These are phyloP conservation scores for Acanthisitta chloris DNA, from an alignment of 2,113 vertebrate genomes.

Conservation along the genomic window DNA sequence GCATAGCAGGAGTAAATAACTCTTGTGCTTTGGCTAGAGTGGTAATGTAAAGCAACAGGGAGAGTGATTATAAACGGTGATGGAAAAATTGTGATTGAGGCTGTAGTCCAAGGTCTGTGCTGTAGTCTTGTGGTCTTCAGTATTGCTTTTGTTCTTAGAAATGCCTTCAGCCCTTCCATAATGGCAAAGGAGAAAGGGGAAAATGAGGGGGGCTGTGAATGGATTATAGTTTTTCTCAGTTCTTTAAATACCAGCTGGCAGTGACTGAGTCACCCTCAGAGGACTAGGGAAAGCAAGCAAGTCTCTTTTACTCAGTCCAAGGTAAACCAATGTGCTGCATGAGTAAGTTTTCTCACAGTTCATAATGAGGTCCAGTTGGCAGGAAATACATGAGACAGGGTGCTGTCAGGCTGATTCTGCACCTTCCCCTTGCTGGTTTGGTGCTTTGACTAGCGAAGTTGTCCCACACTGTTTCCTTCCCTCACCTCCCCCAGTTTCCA, in stretches of 20 bases:
- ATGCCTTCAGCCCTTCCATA: neutral
- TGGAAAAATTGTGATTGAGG: neutral
- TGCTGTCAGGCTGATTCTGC: neutral
- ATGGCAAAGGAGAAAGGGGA: neutral
- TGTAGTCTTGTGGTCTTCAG: neutral
- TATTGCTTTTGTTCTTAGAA: neutral
- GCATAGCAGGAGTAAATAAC: neutral
- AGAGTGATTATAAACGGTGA: neutral
- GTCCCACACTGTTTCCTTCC: neutral
- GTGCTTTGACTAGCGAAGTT: neutral
- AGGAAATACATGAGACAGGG: neutral
- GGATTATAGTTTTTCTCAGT: neutral
- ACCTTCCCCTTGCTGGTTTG: neutral
- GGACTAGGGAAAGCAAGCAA: neutral
- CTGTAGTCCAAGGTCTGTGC: neutral
- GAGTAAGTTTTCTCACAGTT: neutral
- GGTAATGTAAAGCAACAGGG: neutral
- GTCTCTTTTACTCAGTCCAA: neutral
- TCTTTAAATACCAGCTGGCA: neutral
- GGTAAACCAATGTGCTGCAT: neutral
- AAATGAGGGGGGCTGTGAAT: neutral
- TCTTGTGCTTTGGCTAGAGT: neutral
- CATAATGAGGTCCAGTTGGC: neutral
- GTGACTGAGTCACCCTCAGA: neutral
- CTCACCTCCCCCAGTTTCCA: neutral